Base-by-base conservation (phyloP, 2,797 vertebrate genomes). In the Typhlichthys eigenmanni region DNA sequence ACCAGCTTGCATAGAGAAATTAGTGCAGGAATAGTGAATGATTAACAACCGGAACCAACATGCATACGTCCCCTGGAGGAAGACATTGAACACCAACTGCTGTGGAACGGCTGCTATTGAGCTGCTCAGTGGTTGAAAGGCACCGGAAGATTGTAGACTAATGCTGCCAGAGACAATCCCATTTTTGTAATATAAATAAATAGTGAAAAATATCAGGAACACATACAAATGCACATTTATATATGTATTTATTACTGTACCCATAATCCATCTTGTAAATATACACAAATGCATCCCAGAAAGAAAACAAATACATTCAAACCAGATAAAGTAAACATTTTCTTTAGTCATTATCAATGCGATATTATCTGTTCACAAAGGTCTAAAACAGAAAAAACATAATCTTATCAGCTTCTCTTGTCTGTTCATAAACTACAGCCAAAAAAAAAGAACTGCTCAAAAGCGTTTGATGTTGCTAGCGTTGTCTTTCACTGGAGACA, bases 391-490 rank as follows among this genome's bases (percentile, higher is more conserved):
- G 4, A 10, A 47, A 13, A 63, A 59, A 71, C 19, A 8, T 56
- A 80, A 84, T 83, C 80, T 71, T 72, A 62, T 80, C 72, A 64
- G 74, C 75, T 76, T 69, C 47, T 50, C 38, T 43, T 38, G 64
- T 82, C 58, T 16, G 63, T 58, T 81, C 72, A 69, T 76, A 66
- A 82, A 74, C 65, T 48, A 48, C 66, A 77, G 76, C 76, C 82
- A 84, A 70, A 79, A 77, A 77, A 29, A 79, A 75, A 66, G 87
- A 81, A 53, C 5, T 11, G 45, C 7, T 79, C 76, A 81, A 75
- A 71, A 75, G 12, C 5, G 63, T 85, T 87, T 84, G 85, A 87
- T 87, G 85, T 84, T 87, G 80, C 80, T 71, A 67, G 71, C 9
- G 68, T 76, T 64, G 66, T 80, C 71, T 81, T 64, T 75, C 34